Evolutionary conservation across 1,140 invertebrate species (phyloP).

Genomic region (Sminthurinus signatus): DNA sequence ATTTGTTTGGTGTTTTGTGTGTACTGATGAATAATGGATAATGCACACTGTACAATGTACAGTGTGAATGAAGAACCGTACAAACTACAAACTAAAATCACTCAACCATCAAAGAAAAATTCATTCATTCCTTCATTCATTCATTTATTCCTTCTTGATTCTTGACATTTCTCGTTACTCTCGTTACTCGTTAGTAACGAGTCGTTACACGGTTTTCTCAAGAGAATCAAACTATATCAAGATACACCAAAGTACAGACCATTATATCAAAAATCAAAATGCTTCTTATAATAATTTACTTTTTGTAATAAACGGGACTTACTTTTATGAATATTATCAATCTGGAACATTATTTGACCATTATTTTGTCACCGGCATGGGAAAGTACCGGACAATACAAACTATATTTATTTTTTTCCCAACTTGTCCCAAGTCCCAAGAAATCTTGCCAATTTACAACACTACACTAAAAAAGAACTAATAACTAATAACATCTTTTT

Average conservation of each 20-base stretch:
- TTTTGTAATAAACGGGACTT: neutral
- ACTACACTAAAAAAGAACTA: no score
- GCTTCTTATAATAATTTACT: neutral
- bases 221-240: neutral
- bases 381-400: neutral
- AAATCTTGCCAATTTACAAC: no score
- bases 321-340: neutral
- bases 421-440: no score
- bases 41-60: no score
- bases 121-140: no score
- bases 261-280: neutral
- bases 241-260: neutral
- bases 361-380: constrained; percentile 13
- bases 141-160: neutral
- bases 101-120: no score
- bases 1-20: no score
- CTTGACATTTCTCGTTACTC: neutral
- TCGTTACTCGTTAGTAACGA: neutral
- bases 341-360: constrained; percentile 20
- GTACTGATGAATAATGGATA: no score
- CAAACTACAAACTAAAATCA: no score
- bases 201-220: neutral
- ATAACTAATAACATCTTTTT: no score
- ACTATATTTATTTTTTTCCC: neutral
- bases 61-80: no score